These are phyloP conservation scores for Chrysopa pallens DNA, from an alignment of 1,140 invertebrate genomes.

Conservation along the genomic window DNA sequence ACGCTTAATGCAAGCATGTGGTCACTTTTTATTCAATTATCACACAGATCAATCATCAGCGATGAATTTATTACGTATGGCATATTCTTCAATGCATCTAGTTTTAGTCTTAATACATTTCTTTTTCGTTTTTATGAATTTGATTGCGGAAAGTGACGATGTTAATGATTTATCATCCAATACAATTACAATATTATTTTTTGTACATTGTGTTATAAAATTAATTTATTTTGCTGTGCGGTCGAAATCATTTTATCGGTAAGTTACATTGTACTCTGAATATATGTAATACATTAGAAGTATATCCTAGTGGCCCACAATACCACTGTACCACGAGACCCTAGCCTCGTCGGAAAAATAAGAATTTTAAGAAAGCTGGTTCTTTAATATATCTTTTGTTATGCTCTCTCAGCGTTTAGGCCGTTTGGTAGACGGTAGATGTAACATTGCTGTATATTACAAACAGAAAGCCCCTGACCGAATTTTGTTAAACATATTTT, in stretches of 20 bases:
- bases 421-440: too few relatives aligned
- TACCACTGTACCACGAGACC: too few relatives aligned
- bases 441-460: too few relatives aligned
- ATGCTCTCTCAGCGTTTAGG: too few relatives aligned
- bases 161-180: constrained; percentile 64
- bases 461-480: too few relatives aligned
- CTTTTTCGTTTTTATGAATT: constrained; percentile 39
- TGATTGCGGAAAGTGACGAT: constrained; percentile 50
- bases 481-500: too few relatives aligned
- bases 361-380: too few relatives aligned
- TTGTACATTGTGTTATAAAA: constrained; percentile 58
- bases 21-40: constrained; percentile 64
- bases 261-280: too few relatives aligned
- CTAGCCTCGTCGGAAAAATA: too few relatives aligned
- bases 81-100: constrained; percentile 39
- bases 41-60: constrained; percentile 33
- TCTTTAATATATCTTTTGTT: too few relatives aligned
- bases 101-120: constrained; percentile 45
- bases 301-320: too few relatives aligned
- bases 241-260: constrained; percentile 58
- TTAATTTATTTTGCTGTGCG: constrained; percentile 49
- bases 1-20: constrained; percentile 50
- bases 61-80: constrained; percentile 31
- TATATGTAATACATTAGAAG: too few relatives aligned
- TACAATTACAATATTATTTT: constrained; percentile 64